Percentiles rank a stretch among this genome's conserved stretches.
Evolutionary conservation across 1,140 invertebrate species (phyloP).

Genomic region (Lethrus apterus): DNA sequence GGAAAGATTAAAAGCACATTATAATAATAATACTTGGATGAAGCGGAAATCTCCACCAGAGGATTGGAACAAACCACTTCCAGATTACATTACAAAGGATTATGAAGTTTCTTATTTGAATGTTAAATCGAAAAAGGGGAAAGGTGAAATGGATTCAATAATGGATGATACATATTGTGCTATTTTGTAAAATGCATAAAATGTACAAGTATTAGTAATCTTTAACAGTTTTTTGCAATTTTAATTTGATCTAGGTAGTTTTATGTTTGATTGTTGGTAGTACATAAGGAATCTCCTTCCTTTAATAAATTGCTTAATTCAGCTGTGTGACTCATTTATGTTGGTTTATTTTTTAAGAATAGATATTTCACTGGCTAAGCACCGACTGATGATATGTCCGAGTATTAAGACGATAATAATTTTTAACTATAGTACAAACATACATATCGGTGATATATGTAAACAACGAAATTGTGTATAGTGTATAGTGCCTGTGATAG

Average conservation of each 20-base stretch:
- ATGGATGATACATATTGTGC: constrained; percentile 26
- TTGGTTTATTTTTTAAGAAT: constrained; percentile 9
- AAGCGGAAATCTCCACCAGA: constrained; percentile 63
- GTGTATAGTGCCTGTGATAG: constrained; percentile 16
- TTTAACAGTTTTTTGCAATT: background rate
- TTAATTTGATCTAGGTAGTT: background rate
- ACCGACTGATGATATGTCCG: constrained; percentile 5
- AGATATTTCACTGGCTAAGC: constrained; percentile 4
- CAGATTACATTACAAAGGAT: constrained; percentile 61
- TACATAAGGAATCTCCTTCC: background rate
- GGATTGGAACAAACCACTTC: constrained; percentile 72
- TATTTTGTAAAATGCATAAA: constrained; percentile 16
- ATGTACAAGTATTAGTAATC: background rate
- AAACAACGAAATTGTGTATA: constrained; percentile 26
- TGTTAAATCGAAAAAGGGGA: constrained; percentile 54
- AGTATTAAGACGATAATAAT: constrained; percentile 15
- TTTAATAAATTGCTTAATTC: constrained; percentile 9
- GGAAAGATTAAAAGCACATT: constrained; percentile 56
- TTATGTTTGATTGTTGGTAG: background rate
- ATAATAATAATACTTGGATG: constrained; percentile 69
- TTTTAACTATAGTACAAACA: constrained; percentile 20
- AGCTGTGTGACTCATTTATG: constrained; percentile 9
- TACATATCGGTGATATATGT: constrained; percentile 19
- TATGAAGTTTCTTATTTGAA: constrained; percentile 59
- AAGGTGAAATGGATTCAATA: constrained; percentile 40